Evolutionary conservation across 2,797 vertebrate species (phyloP).

Genomic region (Sebastes taczanowskii): DNA sequence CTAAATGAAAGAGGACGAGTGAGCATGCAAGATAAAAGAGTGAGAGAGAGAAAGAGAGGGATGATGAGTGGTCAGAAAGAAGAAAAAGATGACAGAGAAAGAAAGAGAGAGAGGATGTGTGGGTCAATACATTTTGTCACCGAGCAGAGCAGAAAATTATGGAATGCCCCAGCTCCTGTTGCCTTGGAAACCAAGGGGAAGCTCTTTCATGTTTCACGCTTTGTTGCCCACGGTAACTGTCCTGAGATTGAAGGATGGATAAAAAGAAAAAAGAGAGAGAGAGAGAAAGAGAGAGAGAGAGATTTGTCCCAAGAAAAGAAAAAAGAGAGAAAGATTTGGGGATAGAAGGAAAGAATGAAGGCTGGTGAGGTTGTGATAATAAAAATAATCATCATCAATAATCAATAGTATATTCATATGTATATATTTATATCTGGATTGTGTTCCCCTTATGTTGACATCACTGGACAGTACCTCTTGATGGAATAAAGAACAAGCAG

Average conservation of each 20-base stretch:
- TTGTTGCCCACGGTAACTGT: slow-evolving; percentile 58
- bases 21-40: neutral
- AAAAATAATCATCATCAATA: neutral
- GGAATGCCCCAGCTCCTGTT: slow-evolving; percentile 43
- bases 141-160: slow-evolving; percentile 42
- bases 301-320: neutral
- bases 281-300: neutral
- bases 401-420: neutral
- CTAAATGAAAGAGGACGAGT: neutral
- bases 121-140: slow-evolving; percentile 51
- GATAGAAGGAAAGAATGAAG: no score
- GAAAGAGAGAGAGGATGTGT: slow-evolving; percentile 12
- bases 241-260: slow-evolving; percentile 44
- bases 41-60: neutral
- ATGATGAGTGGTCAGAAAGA: neutral
- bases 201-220: slow-evolving; percentile 55
- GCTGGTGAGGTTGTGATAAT: neutral
- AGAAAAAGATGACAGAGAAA: neutral
- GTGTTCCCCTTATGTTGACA: neutral
- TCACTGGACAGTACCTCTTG: neutral
- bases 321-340: neutral
- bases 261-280: neutral
- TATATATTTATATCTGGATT: neutral
- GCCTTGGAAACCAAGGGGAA: slow-evolving; percentile 54
- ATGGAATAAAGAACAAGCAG: neutral